Base-by-base conservation (phyloP, 1,140 invertebrate species). In the Hycleus phaleratus region DNA sequence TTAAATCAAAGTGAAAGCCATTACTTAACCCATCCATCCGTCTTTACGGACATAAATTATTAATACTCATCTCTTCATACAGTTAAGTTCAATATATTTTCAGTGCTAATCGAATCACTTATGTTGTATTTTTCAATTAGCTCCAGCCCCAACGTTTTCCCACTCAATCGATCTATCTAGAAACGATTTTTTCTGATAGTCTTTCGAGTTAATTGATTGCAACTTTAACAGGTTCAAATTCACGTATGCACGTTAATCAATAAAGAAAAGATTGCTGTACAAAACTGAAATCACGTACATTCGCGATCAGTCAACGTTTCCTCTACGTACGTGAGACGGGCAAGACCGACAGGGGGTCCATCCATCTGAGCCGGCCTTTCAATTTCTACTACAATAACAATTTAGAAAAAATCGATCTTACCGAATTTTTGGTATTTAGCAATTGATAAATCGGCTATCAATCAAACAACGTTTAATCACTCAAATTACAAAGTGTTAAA, bases 51-150 rank as follows among this genome's bases (percentile, higher is more conserved):
- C 26, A 9, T 53, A 53, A 60, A 54, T 55, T 60, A 60, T 60
- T 55, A 60, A 60, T 55, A 60, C 46, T 53, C 51, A 53, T 58
- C 43, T 32, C 32, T 52, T 43, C 44, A 12, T 56, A 62, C 57
- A 56, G 56, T 62, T 62, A 62, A 53, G 32, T 32, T 62, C 59
- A 60, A 60, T 60, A 61, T 62, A 62, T 58, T 58, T 57, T 47
- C 56, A 49, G 50, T 56, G 51, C 52, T 59, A 62, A 62, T 62
- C 52, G 57, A 47, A 62, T 62, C 56, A 62, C 48, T 59, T 52
- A 57, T 61, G 54, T 38, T 49, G 50, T 49, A 61, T 61, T 61
- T 58, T 62, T 62, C 56, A 62, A 62, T 62, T 62, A 61, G 60
- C 46, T 47, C 38, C 53, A 55, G 58, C 60, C 60, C 51, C 32